Evolutionary conservation across 1,140 invertebrate genomes (phyloP), one percentile per base, ranked within the genome.

Genomic region (Dinoponera quadriceps): DNA sequence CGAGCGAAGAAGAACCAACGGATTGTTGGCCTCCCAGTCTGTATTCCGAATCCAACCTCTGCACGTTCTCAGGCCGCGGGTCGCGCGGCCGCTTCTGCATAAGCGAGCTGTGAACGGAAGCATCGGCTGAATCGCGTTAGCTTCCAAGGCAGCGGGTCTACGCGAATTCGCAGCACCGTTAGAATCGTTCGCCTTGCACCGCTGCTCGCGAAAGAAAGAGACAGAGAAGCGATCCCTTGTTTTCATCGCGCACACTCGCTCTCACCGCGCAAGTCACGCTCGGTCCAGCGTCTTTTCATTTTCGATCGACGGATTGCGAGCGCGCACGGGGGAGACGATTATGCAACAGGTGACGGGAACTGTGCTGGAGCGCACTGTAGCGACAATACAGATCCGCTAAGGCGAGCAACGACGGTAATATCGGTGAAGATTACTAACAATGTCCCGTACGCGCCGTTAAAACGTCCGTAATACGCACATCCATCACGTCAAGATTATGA

Each of bases 301-400:
- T 77, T 77, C 27, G 25, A 51, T 77, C 60, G 60, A 65, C 1
- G 20, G 7, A 68, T 54, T 65, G 27, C n/a, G 38, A 38, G 27
- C 48, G 27, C 44, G 7, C 38, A 9, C 38, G 7, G 38, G 3
- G 9, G 44, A 66, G n/a, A 38, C 20, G 44, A 54, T 77, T 77
- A 55, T 65, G 74, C 74, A 77, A 77, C 74, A 77, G 74, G 62
- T 77, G 74, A 65, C 22, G 27, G 44, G 51, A 75, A 66, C 60
- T 33, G 57, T 51, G 63, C 18, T 18, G 44, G 14, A 16, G 25
- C 33, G n/a, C n/a, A n/a, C 33, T 7, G 33, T 33, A 2, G 33
- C 33, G 33, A 33, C 33, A 33, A 33, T 33, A 33, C 7, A 2
- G 2, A 7, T 33, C 2, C 33, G 33, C 33, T 2, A n/a, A n/a